These are phyloP conservation scores for Burhinus bistriatus DNA, from an alignment of 2,113 vertebrate species.

Conservation along the genomic window DNA sequence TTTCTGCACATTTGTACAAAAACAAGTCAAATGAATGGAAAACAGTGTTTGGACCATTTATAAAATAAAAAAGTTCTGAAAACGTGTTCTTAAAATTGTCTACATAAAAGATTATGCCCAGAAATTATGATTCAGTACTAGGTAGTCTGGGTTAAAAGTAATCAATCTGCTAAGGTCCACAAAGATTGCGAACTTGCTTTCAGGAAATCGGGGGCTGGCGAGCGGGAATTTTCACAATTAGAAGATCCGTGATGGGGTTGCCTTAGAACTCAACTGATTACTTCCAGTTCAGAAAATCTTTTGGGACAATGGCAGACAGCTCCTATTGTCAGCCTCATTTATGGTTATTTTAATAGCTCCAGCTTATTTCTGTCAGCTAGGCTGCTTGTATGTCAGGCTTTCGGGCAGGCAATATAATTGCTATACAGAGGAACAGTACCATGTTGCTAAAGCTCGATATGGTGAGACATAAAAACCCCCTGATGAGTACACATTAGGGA, in stretches of 20 bases:
- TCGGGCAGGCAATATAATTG: constrained; percentile 36
- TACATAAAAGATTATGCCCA: not conserved
- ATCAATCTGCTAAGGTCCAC: not conserved
- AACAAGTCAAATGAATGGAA: not conserved
- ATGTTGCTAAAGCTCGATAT: not conserved
- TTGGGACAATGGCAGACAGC: constrained; percentile 77
- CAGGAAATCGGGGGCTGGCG: not conserved
- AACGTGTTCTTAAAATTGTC: not conserved
- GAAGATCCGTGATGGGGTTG: constrained; percentile 63
- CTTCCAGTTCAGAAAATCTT: constrained; percentile 83
- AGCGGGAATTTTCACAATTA: constrained; percentile 51
- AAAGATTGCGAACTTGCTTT: constrained; percentile 30
- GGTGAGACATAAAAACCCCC: constrained; percentile 27
- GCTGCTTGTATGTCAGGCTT: constrained; percentile 46
- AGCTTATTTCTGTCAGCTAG: constrained; percentile 64
- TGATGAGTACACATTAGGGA: constrained; percentile 14
- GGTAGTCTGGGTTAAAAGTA: not conserved
- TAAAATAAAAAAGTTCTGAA: not conserved
- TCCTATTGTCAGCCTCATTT: constrained; percentile 76
- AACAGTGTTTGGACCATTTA: not conserved
- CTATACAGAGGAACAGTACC: constrained; percentile 30
- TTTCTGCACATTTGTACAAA: not conserved
- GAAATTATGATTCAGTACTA: not conserved
- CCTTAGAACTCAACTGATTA: constrained; percentile 76
- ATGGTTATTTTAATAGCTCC: constrained; percentile 76